Percentiles rank a stretch among this genome's conserved stretches.
These are phyloP conservation scores for Carettochelys insculpta DNA, from an alignment of 2,113 vertebrate species.

Conservation along the genomic window DNA sequence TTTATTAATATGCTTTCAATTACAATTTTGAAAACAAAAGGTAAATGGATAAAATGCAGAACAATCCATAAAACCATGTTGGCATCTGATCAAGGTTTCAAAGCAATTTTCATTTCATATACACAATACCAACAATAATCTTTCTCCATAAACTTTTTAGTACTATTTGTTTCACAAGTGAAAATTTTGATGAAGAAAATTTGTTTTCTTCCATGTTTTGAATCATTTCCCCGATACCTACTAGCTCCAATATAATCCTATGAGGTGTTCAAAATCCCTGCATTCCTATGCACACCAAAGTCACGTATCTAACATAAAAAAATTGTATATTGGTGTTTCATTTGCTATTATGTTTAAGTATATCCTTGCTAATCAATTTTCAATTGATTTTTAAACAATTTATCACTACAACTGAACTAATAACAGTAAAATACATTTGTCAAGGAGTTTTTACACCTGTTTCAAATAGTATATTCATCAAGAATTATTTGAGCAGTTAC, in stretches of 20 bases:
- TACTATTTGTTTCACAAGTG: not conserved
- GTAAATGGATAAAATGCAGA: not conserved
- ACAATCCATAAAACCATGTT: not conserved
- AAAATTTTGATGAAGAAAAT: not conserved
- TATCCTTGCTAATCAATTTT: not conserved
- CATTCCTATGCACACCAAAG: not conserved
- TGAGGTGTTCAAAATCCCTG: not conserved
- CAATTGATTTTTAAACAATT: not conserved
- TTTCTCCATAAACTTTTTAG: not conserved
- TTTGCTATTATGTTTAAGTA: not conserved
- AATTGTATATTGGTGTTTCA: not conserved
- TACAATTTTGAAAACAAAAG: not conserved
- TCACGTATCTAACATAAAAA: not conserved
- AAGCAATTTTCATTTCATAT: not conserved
- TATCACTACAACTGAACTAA: not conserved
- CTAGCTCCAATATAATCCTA: not conserved
- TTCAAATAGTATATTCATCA: not conserved
- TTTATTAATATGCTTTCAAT: not conserved
- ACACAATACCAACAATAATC: not conserved
- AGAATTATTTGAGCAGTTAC: not conserved
- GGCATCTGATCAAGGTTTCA: not conserved
- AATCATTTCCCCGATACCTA: not conserved
- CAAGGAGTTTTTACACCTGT: not conserved
- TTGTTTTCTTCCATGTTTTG: not conserved
- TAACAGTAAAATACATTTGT: not conserved